phyloP scores from a whole-genome alignment of 2,113 vertebrate genomes.

The Hippopotamus amphibius region DNA sequence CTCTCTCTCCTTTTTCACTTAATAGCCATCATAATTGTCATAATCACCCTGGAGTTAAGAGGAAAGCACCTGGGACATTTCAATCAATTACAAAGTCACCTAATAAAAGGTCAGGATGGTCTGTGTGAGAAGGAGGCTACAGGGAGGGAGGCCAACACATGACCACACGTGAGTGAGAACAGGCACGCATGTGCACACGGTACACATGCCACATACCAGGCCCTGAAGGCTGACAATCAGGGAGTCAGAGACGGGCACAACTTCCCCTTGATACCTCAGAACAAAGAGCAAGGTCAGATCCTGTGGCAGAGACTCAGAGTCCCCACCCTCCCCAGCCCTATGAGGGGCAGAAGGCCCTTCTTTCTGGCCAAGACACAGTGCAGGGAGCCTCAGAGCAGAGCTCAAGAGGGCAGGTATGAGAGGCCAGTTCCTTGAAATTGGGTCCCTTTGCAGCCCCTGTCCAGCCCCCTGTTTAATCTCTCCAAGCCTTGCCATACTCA shows the following conservation, averaged over 20 bases:
- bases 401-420: not conserved
- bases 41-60: slow-evolving; percentile 63
- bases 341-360: not conserved
- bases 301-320: not conserved
- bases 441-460: not conserved
- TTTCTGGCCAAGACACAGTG: not conserved
- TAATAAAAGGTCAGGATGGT: slow-evolving; percentile 68
- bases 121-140: not conserved
- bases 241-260: not conserved
- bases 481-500: not conserved
- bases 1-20: not conserved
- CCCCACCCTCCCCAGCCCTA: not conserved
- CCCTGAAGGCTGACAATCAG: not conserved
- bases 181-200: rapidly evolving
- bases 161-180: not conserved
- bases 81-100: slow-evolving; percentile 68
- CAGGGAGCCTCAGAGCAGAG: not conserved
- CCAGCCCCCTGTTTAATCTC: not conserved
- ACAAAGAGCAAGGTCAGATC: slow-evolving; percentile 36
- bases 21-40: slow-evolving; percentile 71
- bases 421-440: not conserved
- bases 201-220: not conserved
- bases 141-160: not conserved
- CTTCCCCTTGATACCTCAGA: not conserved
- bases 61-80: slow-evolving; percentile 58